Percentiles rank a stretch among this genome's conserved stretches.
These are phyloP conservation scores for Lepus timidus DNA, from an alignment of 2,113 vertebrate genomes.

Conservation along the genomic window DNA sequence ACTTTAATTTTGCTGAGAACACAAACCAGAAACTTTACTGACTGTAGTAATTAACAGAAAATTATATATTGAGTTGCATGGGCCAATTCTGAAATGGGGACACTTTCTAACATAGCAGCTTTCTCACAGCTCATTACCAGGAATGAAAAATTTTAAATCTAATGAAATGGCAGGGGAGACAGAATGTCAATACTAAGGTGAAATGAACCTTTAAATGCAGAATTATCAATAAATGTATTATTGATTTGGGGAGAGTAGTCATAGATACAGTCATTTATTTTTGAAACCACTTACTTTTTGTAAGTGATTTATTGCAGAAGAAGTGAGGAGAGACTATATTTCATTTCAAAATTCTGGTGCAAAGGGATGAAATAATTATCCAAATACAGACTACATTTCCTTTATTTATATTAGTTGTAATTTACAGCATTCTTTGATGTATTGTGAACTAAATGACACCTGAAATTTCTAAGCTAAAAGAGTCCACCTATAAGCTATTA, in stretches of 20 bases:
- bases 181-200: slow-evolving; percentile 77
- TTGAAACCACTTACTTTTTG: slow-evolving; percentile 69
- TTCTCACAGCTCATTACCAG: slow-evolving; percentile 65
- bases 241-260: slow-evolving; percentile 66
- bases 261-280: slow-evolving; percentile 78
- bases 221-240: slow-evolving; percentile 80
- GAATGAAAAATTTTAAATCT: slow-evolving; percentile 72
- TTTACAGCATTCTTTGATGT: slow-evolving; percentile 18
- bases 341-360: slow-evolving; percentile 54
- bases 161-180: slow-evolving; percentile 72
- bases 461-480: slow-evolving; percentile 30
- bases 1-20: slow-evolving; percentile 57
- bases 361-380: slow-evolving; percentile 60
- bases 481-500: slow-evolving; percentile 5
- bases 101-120: slow-evolving; percentile 24
- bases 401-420: slow-evolving; percentile 56
- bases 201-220: slow-evolving; percentile 79
- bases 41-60: slow-evolving; percentile 67
- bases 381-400: slow-evolving; percentile 23
- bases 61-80: slow-evolving; percentile 43
- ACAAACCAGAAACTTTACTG: slow-evolving; percentile 54
- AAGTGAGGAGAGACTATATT: slow-evolving; percentile 26
- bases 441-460: background rate
- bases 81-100: slow-evolving; percentile 19
- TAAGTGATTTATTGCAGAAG: slow-evolving; percentile 59